Percentiles rank a stretch among this genome's conserved stretches.
phyloP scores from a whole-genome alignment of 2,888 invertebrate species.

The Watsonalla cultraria region DNA sequence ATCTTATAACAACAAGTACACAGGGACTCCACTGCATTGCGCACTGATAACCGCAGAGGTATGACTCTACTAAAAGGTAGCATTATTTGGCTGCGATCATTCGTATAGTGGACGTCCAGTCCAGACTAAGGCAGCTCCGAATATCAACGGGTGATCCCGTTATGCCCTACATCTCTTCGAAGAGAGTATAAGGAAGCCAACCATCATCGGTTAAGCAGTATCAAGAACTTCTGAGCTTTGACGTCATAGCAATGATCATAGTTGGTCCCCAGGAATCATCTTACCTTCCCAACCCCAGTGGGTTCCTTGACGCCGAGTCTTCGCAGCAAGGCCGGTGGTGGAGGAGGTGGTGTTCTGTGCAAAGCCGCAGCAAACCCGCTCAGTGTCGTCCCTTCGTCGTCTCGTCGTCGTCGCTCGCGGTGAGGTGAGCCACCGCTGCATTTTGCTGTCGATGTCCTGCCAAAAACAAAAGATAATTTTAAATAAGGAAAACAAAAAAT shows the following conservation, averaged over 20 bases:
- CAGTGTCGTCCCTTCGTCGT: slow-evolving; percentile 53
- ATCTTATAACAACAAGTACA: too few species aligned
- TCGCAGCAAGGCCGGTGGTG: slow-evolving; percentile 87
- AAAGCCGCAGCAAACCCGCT: slow-evolving; percentile 85
- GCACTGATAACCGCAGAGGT: too few species aligned
- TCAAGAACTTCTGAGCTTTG: too few species aligned
- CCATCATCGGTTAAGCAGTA: too few species aligned
- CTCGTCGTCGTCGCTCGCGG: slow-evolving; percentile 78
- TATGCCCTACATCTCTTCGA: slow-evolving; percentile 4
- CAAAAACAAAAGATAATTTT: slow-evolving; percentile 21
- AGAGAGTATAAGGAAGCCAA: too few species aligned
- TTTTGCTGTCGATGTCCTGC: slow-evolving; percentile 78
- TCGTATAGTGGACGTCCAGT: too few species aligned
- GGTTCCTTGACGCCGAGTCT: slow-evolving; percentile 87
- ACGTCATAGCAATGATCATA: too few species aligned
- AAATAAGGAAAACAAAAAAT: neutral
- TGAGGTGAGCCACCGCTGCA: slow-evolving; percentile 80
- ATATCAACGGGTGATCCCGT: slow-evolving; percentile 2
- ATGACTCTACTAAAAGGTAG: too few species aligned
- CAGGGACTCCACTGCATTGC: too few species aligned
- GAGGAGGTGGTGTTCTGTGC: slow-evolving; percentile 85
- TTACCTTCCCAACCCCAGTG: slow-evolving; percentile 90
- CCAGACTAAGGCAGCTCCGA: too few species aligned
- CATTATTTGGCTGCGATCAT: too few species aligned
- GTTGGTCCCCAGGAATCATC: too few species aligned